A percentile compares a stretch with the other conserved stretches of the same genome.
These are phyloP conservation scores for Tetramorium alpestre DNA, from an alignment of 1,140 invertebrate genomes.

Conservation along the genomic window DNA sequence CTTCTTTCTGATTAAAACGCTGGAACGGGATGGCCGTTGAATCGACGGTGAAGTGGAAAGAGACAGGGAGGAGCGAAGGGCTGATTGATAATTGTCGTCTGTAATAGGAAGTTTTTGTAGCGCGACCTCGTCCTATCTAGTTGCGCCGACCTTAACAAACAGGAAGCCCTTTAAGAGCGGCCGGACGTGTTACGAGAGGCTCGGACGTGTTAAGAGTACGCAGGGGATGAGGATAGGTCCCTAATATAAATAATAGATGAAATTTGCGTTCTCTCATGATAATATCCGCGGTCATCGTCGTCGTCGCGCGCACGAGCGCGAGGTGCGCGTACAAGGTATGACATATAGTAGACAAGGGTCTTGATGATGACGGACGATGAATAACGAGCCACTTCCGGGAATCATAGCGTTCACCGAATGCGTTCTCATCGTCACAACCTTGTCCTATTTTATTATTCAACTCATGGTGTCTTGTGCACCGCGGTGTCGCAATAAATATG, in stretches of 20 bases:
- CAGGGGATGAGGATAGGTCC: not conserved
- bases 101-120: constrained; percentile 16
- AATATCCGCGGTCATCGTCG: constrained; percentile 64
- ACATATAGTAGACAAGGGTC: constrained; percentile 67
- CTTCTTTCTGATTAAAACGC: constrained; percentile 16
- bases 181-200: constrained; percentile 5
- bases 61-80: not conserved
- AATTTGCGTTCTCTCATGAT: constrained; percentile 43
- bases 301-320: constrained; percentile 51
- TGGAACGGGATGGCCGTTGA: constrained; percentile 15
- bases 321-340: constrained; percentile 59
- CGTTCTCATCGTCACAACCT: constrained; percentile 80
- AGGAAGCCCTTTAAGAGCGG: constrained; percentile 19
- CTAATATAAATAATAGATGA: constrained; percentile 46
- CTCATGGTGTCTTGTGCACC: constrained; percentile 22
- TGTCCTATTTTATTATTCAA: constrained; percentile 77
- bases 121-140: not conserved
- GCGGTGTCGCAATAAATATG: not conserved
- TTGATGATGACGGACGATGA: constrained; percentile 83
- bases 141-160: constrained; percentile 15
- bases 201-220: not conserved
- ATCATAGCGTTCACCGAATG: constrained; percentile 72
- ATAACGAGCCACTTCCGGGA: constrained; percentile 83
- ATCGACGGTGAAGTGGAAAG: constrained; percentile 14
- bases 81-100: constrained; percentile 41